These are phyloP conservation scores for Tetramorium parvispinum DNA, from an alignment of 1,140 invertebrate genomes.

Conservation along the genomic window DNA sequence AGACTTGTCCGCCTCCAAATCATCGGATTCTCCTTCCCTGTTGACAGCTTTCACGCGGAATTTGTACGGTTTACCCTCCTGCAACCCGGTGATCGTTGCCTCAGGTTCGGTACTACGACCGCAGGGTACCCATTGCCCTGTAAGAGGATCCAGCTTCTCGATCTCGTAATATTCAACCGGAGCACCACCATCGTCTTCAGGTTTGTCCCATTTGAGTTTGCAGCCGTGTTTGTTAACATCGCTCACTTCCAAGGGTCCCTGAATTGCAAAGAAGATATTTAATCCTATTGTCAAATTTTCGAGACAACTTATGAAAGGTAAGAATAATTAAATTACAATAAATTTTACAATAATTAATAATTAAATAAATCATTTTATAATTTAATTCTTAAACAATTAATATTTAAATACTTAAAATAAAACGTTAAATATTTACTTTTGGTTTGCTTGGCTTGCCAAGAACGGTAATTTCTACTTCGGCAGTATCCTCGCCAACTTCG, in stretches of 20 bases:
- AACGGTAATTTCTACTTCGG: slow-evolving; percentile 95
- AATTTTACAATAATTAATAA: slow-evolving; percentile 20
- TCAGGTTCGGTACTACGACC: slow-evolving; percentile 92
- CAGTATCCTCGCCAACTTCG: slow-evolving; percentile 96
- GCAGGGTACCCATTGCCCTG: slow-evolving; percentile 96
- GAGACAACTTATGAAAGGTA: neutral
- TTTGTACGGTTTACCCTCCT: slow-evolving; percentile 98
- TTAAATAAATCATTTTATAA: neutral
- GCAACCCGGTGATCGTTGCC: slow-evolving; percentile 93
- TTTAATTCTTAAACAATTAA: neutral
- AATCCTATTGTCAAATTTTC: neutral
- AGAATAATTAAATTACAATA: neutral
- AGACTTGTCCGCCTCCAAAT: slow-evolving; percentile 96
- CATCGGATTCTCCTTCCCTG: slow-evolving; percentile 98
- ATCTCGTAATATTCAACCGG: slow-evolving; percentile 98
- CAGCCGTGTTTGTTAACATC: slow-evolving; percentile 97
- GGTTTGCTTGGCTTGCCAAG: slow-evolving; percentile 88
- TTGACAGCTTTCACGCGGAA: slow-evolving; percentile 99
- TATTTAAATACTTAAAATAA: neutral
- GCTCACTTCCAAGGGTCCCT: slow-evolving; percentile 95
- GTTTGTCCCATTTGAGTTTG: slow-evolving; percentile 97
- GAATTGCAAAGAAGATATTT: slow-evolving; percentile 86
- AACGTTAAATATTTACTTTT: slow-evolving; percentile 73
- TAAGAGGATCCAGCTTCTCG: slow-evolving; percentile 97
- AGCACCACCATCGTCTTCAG: slow-evolving; percentile 95